Evolutionary conservation across 2,113 vertebrate species (phyloP), one percentile per base, ranked within the genome.

Genomic region (Mugil cephalus): DNA sequence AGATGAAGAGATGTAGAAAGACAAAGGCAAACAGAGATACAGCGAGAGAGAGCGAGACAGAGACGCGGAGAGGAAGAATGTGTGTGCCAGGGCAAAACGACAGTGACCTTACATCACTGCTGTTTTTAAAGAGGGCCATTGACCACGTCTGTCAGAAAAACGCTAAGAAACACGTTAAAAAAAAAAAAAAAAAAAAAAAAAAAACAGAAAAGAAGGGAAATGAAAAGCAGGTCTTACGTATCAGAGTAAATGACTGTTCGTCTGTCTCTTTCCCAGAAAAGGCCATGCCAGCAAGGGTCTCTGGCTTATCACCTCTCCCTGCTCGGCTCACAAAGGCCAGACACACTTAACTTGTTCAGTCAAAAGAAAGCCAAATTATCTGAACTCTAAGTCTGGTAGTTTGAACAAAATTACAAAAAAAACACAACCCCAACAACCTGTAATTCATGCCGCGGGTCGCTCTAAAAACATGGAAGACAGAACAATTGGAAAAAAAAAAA

Each of bases 71-170:
- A 30, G 12, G 46, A 19, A 43, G 81, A 80, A 67, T 12, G 48
- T 62, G 55, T 6, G 15, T 40, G 67, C 58, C 8, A 54, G 46
- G 53, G 53, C 18, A 80, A 82, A 92, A 88, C 56, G 83, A 89
- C 79, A 89, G 67, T 88, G 82, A 91, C 79, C 84, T 90, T 83
- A 90, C 68, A 54, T 67, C 55, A 63, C 60, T 75, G 62, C 72
- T 88, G 84, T 74, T 88, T 89, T 85, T 63, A 74, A 84, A 89
- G 50, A 70, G 76, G 82, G 81, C 80, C 53, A 69, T 54, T 74
- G 82, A 78, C 84, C 85, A 87, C 74, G 39, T 77, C 80, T 86
- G 87, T 87, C 74, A 79, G 77, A 83, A 81, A 84, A 72, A 54
- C 66, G n/a, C n/a, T n/a, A n/a, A n/a, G n/a, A n/a, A n/a, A 30